Conservation (phyloP, 2,113 vertebrate species). For the Bungarus multicinctus region DNA sequence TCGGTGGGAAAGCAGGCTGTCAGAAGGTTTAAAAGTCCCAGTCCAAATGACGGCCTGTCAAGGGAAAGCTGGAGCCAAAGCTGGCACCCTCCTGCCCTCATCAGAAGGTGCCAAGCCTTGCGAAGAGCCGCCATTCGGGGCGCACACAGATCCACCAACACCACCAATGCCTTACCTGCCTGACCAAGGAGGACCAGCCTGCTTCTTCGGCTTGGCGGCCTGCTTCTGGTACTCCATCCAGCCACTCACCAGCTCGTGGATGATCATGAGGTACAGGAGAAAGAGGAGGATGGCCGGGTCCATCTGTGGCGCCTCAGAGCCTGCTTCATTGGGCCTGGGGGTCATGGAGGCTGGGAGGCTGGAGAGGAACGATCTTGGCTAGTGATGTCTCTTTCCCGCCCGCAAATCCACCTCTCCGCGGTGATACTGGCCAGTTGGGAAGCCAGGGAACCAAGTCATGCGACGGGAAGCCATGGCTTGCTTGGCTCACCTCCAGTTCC, state of each 20-base stretch:
- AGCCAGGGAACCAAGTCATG: background rate
- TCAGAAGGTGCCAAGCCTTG: background rate
- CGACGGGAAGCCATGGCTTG: background rate
- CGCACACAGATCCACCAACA: background rate
- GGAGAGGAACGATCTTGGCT: background rate
- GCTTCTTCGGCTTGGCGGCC: slow-evolving; percentile 76
- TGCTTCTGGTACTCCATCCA: slow-evolving; percentile 84
- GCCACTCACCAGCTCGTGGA: slow-evolving; percentile 84
- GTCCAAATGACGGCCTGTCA: background rate
- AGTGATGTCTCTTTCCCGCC: background rate
- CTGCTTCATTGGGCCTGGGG: slow-evolving; percentile 50
- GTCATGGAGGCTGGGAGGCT: slow-evolving; percentile 31
- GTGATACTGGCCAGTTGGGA: background rate
- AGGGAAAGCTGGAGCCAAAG: background rate
- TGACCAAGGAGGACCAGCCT: slow-evolving; percentile 67
- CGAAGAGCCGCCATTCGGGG: accelerated
- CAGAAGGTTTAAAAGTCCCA: background rate
- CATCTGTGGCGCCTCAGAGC: slow-evolving; percentile 70
- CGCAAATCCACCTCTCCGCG: background rate
- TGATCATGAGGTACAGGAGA: slow-evolving; percentile 85
- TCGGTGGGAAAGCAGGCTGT: background rate
- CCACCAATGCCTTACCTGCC: slow-evolving; percentile 69
- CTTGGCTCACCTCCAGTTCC: background rate
- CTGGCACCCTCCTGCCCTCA: background rate
- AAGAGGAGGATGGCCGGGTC: slow-evolving; percentile 88